phyloP scores from a whole-genome alignment of 2,797 vertebrate genomes.

The Acanthornis magna region DNA sequence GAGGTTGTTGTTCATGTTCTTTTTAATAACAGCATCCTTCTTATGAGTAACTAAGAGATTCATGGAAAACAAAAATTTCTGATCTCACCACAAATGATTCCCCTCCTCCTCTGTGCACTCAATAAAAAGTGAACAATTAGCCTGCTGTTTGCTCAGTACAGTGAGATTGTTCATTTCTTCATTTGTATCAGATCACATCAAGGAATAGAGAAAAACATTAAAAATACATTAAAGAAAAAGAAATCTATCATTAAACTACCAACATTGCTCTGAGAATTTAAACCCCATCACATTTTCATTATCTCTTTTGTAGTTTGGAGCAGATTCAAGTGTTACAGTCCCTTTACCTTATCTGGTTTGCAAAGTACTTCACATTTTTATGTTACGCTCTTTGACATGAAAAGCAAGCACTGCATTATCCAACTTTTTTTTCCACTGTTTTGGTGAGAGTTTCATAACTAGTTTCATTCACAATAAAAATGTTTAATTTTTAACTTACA shows the following conservation, averaged over 20 bases:
- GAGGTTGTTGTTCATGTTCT: neutral
- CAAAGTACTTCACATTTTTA: neutral
- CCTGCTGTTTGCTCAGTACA: slow-evolving; percentile 16
- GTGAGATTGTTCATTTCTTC: neutral
- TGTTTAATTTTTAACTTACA: slow-evolving; percentile 10
- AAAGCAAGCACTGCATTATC: neutral
- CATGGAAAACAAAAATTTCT: slow-evolving; percentile 18
- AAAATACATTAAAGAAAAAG: neutral
- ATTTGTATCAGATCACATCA: neutral
- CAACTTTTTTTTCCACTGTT: neutral
- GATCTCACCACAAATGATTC: slow-evolving; percentile 2
- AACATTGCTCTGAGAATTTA: neutral
- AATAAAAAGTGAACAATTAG: slow-evolving; percentile 17
- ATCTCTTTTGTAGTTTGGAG: neutral
- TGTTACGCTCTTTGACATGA: neutral
- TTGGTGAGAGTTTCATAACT: neutral
- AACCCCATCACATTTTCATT: neutral
- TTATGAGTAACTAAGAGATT: neutral
- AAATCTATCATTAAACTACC: neutral
- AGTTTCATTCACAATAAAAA: neutral
- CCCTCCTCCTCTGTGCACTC: neutral
- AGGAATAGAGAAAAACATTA: neutral
- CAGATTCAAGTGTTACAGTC: neutral
- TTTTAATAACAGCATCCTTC: neutral
- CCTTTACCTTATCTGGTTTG: neutral